These are phyloP conservation scores for Leptothorax acervorum DNA, from an alignment of 2,888 invertebrate genomes.

Conservation along the genomic window DNA sequence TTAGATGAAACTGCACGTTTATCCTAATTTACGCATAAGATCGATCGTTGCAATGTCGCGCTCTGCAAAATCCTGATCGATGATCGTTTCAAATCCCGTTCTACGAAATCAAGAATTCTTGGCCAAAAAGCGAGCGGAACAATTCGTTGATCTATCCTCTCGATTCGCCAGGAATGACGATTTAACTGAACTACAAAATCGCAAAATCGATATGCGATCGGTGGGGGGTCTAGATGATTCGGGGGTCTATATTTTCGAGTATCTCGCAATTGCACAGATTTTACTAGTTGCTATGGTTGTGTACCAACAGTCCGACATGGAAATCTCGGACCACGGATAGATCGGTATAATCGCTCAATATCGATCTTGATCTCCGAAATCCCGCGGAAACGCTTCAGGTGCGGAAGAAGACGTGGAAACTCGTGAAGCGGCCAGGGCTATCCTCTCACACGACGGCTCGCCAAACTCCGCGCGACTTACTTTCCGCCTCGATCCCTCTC, in stretches of 20 bases:
- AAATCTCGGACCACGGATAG: background rate
- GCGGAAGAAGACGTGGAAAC: background rate
- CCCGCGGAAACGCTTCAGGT: background rate
- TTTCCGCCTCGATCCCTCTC: conserved; percentile 40
- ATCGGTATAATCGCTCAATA: background rate
- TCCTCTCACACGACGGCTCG: conserved; percentile 30
- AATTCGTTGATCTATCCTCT: background rate
- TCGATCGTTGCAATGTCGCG: background rate
- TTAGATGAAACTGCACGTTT: background rate
- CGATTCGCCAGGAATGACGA: background rate
- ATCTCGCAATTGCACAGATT: background rate
- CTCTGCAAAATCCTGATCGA: conserved; percentile 6
- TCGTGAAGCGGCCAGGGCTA: background rate
- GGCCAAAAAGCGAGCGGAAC: background rate
- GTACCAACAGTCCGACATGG: background rate
- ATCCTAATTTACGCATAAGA: background rate
- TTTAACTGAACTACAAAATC: background rate
- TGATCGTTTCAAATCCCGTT: background rate
- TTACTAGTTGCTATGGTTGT: background rate
- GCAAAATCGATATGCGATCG: background rate
- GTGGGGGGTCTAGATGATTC: background rate
- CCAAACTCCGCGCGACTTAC: conserved; percentile 36
- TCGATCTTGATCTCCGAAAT: conserved; percentile 13
- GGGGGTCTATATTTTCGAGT: background rate
- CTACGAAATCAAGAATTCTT: background rate